Conservation (phyloP, 1,140 invertebrate genomes). For the Dreissena polymorpha region DNA sequence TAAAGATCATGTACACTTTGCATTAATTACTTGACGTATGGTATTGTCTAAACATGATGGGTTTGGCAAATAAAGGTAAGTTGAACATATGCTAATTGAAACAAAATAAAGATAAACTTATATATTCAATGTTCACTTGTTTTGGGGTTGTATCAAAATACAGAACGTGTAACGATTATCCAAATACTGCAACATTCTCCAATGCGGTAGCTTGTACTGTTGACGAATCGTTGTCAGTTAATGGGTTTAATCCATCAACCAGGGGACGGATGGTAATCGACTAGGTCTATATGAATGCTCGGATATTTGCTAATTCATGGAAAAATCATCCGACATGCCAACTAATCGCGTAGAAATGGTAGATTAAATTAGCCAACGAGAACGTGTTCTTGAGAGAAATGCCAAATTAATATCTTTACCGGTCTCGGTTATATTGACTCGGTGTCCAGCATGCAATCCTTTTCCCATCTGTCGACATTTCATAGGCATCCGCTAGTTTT, state of each 20-base stretch:
- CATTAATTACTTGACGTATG: too few species aligned
- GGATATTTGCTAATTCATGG: slow-evolving; percentile 58
- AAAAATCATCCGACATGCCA: slow-evolving; percentile 51
- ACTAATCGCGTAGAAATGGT: slow-evolving; percentile 53
- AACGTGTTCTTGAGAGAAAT: slow-evolving; percentile 38
- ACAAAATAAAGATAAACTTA: too few species aligned
- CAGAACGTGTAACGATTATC: too few species aligned
- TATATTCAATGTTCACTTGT: too few species aligned
- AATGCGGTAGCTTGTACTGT: neutral
- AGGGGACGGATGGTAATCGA: slow-evolving; percentile 25
- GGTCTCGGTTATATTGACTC: slow-evolving; percentile 49
- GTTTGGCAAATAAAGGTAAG: too few species aligned
- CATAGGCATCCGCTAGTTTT: too few species aligned
- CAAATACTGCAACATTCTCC: neutral
- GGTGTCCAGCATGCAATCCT: slow-evolving; percentile 32
- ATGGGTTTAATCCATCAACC: slow-evolving; percentile 56
- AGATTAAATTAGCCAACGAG: slow-evolving; percentile 55
- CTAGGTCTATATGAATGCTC: slow-evolving; percentile 52
- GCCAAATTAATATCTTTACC: slow-evolving; percentile 49
- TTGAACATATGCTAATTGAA: too few species aligned
- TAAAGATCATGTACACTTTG: too few species aligned
- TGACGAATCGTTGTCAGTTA: neutral
- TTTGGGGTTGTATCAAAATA: too few species aligned
- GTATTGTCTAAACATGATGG: too few species aligned
- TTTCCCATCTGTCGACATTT: slow-evolving; percentile 52